Evolutionary conservation across 2,888 invertebrate genomes (phyloP).

Genomic region (Drosophila tripunctata): DNA sequence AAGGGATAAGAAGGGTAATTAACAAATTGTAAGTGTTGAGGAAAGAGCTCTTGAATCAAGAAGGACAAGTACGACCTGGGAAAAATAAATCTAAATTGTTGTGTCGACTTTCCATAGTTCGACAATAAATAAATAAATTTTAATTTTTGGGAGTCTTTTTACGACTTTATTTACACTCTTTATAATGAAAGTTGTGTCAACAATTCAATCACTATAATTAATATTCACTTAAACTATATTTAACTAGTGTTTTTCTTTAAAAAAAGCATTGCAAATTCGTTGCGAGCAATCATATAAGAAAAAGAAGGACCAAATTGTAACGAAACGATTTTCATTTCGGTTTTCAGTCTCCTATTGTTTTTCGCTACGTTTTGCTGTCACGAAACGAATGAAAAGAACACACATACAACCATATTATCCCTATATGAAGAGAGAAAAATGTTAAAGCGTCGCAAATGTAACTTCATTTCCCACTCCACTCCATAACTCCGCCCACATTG

Average conservation of each 20-base stretch:
- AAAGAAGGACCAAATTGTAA: not conserved
- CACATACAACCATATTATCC: constrained; percentile 20
- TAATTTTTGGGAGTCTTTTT: no score
- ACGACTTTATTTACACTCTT: no score
- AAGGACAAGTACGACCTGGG: no score
- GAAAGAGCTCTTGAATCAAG: no score
- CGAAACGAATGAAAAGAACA: constrained; percentile 54
- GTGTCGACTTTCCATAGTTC: no score
- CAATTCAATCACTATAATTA: no score
- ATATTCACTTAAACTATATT: constrained; percentile 6
- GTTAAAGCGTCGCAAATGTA: constrained; percentile 56
- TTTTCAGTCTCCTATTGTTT: constrained; percentile 41
- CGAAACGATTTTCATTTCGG: constrained; percentile 37
- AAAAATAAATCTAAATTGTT: no score
- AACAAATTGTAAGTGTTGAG: no score
- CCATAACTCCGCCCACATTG: constrained; percentile 31
- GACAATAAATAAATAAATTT: no score
- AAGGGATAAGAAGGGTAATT: no score
- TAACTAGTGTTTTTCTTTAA: not conserved
- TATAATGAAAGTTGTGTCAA: no score
- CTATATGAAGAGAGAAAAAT: constrained; percentile 38
- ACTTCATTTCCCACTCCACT: constrained; percentile 21
- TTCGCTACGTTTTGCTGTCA: constrained; percentile 57
- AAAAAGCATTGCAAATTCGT: constrained; percentile 30
- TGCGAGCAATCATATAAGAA: not conserved